Base-by-base conservation (phyloP, 2,888 invertebrate species). In the Drosophila pegasa region DNA sequence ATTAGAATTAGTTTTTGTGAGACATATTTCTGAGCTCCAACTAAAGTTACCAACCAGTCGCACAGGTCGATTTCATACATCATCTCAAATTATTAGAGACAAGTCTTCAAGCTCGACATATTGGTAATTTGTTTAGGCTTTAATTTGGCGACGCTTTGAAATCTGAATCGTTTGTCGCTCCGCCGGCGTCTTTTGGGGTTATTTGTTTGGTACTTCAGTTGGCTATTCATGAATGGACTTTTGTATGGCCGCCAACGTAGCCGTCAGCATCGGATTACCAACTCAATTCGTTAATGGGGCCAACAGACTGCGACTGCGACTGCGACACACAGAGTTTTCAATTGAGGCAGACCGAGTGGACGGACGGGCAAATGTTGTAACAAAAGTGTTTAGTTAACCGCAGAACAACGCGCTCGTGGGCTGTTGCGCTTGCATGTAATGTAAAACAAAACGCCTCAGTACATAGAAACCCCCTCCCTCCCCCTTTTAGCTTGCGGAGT, bases 401-500 rank as follows among this genome's bases (percentile, higher is more conserved):
- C 82, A 75, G 51, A 71, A 71, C 51, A 67, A 61, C 56, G 37
- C 56, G 59, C 70, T 78, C 66, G 79, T 80, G 67, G 69, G 61
- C 60, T 50, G 50, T 52, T 75, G 68, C 68, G 69, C 71, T 75
- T 65, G 63, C 65, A 54, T 75, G 71, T 69, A 64, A 71, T 83
- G 83, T 81, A 79, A 79, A 72, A 85, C 85, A 85, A 80, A 83
- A 87, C 87, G 85, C 52, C 71, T 68, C 47, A 55, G 69, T 66
- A 69, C 71, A 55, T 67, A 61, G 70, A 43, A 37, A 3, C 25
- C n/a, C 27, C 48, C 7, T n/a, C n/a, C 31, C n/a, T 14, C 33
- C 20, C 7, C 41, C 33, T 1, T 18, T 16, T 16, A 20, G 7
- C 33, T 31, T 25, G 47, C 20, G 43, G 63, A 71, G 76, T 74